Evolutionary conservation across 2,113 vertebrate species (phyloP).

Genomic region (Bufo gargarizans): DNA sequence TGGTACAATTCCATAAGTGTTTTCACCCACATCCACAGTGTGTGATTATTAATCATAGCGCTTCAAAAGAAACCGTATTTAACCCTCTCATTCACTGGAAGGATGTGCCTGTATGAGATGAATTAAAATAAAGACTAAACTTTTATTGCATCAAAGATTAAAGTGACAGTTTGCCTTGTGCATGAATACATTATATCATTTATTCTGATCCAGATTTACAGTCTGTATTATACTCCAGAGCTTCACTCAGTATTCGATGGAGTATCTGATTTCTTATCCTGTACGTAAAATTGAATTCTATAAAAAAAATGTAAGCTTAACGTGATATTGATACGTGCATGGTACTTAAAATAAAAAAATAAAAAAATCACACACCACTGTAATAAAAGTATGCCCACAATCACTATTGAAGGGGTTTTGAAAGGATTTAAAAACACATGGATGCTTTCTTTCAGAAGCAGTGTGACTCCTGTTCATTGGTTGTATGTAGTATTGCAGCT

Average conservation of each 20-base stretch:
- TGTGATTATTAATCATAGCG: conserved; percentile 24
- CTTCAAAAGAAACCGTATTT: conserved; percentile 10
- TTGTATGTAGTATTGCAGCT: no score
- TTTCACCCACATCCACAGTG: background rate
- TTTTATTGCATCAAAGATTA: background rate
- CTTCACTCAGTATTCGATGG: background rate
- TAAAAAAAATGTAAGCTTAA: no score
- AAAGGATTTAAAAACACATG: no score
- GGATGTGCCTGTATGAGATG: background rate
- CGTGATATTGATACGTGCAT: no score
- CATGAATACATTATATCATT: background rate
- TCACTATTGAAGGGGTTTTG: no score
- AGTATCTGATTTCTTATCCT: background rate
- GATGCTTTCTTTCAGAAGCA: no score
- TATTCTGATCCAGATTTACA: background rate
- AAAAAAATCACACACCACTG: no score
- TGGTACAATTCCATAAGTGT: background rate
- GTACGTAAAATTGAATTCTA: no score
- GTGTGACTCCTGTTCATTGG: no score
- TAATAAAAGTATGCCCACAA: no score
- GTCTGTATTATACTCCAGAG: background rate
- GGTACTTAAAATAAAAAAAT: no score
- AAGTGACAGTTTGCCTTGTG: background rate
- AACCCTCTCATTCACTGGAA: background rate
- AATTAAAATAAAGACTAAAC: background rate